Base-by-base conservation (phyloP, 2,888 invertebrate species). In the Nephrotoma flavescens region DNA sequence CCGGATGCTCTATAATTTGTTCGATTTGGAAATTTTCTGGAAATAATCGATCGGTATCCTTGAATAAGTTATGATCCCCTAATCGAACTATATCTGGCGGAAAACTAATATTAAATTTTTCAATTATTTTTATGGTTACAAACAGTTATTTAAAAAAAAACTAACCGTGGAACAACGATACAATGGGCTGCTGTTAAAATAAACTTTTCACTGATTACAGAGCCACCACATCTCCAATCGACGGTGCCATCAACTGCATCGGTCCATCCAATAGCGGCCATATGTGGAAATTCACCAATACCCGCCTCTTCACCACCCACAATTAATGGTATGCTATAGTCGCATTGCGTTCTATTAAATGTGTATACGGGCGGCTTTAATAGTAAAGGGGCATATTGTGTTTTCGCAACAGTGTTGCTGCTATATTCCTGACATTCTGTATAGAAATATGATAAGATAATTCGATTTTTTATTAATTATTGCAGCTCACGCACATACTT, bases 151-250 rank as follows among this genome's bases (percentile, higher is more conserved):
- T 31, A 2, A 31, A 3, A 31, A n/a, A 31, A 31, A 31, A 31
- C 31, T 31, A 31, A 71, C 71, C 31, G 19, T 31, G 11, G 2
- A 19, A 3, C 11, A 31, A 9, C 71, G 7, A 90, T 89, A 87
- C 91, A 91, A 88, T 91, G 91, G 3, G 91, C 91, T 44, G 91
- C 90, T 4, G 91, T 91, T 9, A 91, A 42, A 0, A 91, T 89
- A 87, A 89, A 91, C 41, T 88, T 89, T 45, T 90, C 89, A 87
- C 91, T 91, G 85, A 91, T 90, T 86, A 91, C 88, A 87, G 91
- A 90, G n/a, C 91, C 91, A 7, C 91, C 91, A 86, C 91, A 91
- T 88, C 90, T 91, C 88, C 90, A 91, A 19, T 90, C 89, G 11
- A 90, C 89, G 4, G 3, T 6, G 0, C 41, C 47, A 52, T 47